Base-by-base conservation (phyloP, 1,140 invertebrate species). In the Pseudomyrmex sp. region DNA sequence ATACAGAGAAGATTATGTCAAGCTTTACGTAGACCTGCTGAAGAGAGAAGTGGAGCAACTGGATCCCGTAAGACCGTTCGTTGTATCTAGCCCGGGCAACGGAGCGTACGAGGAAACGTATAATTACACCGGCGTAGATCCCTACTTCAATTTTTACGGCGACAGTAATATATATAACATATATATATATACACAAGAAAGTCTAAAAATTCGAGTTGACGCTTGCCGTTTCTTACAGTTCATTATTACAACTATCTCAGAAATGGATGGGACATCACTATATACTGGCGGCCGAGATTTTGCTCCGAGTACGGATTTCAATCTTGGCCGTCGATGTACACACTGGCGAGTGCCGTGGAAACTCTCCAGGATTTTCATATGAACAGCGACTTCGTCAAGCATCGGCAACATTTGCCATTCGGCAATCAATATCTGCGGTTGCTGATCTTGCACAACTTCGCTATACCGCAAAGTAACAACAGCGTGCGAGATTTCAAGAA, bases 301-400 rank as follows among this genome's bases (percentile, higher is more conserved):
- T 96, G 97, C 18, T 99, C 98, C 0, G 99, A 99, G 93, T 99
- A 99, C 92, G 99, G 99, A 12, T 97, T 98, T 86, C 98, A 99
- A 93, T 98, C 98, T 3, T 95, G 98, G 56, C 98, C 98, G 0
- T 96, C 96, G 5, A 92, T 96, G 13, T 92, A 94, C 44, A 96
- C 97, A 2, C 93, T 97, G 88, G 89, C 85, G 82, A 95, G 95
- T 20, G 96, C 95, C 0, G 95, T 95, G 1, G 90, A 94, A 44
- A 91, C 92, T 15, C 13, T 52, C 50, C 92, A 95, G 48, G 97
- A 99, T 92, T 95, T 97, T 72, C 90, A 90, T 35, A 93, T 96
- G 35, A 90, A 94, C 4, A 97, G 96, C 70, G 85, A 95, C 1
- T 96, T 97, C 59, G 94, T 98, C 82, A 87, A 95, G 56, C 96